phyloP scores from a whole-genome alignment of 2,888 invertebrate genomes.

The Epinotia bilunana region DNA sequence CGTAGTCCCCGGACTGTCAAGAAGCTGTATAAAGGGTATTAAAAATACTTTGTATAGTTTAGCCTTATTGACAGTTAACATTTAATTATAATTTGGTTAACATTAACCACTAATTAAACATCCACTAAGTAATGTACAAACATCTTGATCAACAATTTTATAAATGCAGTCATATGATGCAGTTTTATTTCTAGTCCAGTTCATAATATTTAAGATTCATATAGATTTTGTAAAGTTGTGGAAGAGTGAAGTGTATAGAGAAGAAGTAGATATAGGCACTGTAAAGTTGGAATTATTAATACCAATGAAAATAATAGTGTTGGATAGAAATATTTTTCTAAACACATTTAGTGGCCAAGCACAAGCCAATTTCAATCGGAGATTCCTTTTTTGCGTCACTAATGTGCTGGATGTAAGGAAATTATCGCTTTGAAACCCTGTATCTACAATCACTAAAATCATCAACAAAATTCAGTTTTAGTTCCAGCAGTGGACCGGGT shows the following conservation, averaged over 20 bases:
- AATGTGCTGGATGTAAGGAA: no score
- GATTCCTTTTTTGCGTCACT: no score
- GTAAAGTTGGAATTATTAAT: background rate
- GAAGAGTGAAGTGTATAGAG: background rate
- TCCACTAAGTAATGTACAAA: conserved; percentile 25
- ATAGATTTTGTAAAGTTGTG: background rate
- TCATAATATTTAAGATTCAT: background rate
- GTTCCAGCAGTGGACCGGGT: no score
- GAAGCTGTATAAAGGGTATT: conserved; percentile 9
- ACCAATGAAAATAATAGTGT: background rate
- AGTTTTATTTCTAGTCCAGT: background rate
- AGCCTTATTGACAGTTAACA: conserved; percentile 20
- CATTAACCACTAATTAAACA: conserved; percentile 25
- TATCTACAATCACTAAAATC: no score
- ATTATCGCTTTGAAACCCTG: no score
- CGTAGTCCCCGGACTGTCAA: background rate
- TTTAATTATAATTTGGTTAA: conserved; percentile 33
- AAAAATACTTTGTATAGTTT: conserved; percentile 29
- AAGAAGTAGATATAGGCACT: background rate
- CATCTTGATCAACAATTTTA: conserved; percentile 23
- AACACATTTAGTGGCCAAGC: background rate
- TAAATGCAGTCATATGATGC: conserved; percentile 31
- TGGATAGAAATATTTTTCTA: background rate
- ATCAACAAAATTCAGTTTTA: no score
- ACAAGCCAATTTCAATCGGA: background rate